Evolutionary conservation across 2,113 vertebrate genomes (phyloP).

Genomic region (Anhinga anhinga): DNA sequence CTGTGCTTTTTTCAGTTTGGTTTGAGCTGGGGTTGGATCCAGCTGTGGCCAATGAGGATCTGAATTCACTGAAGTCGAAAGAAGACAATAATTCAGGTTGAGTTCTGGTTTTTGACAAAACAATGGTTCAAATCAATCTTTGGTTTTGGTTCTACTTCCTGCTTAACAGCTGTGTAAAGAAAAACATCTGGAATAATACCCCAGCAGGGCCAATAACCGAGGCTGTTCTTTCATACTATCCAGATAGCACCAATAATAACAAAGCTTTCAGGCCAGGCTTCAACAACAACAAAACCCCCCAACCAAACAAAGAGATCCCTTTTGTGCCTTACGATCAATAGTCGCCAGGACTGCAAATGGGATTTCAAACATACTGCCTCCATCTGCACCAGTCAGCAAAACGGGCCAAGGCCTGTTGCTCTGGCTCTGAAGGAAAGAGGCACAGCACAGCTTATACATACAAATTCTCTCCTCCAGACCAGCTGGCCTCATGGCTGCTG

Average conservation of each 20-base stretch:
- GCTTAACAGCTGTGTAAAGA: slow-evolving; percentile 48
- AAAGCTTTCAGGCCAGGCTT: not conserved
- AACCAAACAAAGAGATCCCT: not conserved
- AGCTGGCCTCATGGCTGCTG: not conserved
- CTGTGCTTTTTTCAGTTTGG: not conserved
- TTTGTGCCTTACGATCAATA: not conserved
- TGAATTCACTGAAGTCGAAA: slow-evolving; percentile 25
- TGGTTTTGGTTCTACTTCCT: slow-evolving; percentile 54
- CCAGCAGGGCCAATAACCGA: slow-evolving; percentile 4
- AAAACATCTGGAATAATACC: slow-evolving; percentile 43
- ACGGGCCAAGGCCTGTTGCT: not conserved
- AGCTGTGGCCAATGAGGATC: not conserved
- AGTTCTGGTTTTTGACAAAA: slow-evolving; percentile 51
- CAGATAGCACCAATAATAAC: slow-evolving; percentile 26
- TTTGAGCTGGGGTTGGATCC: not conserved
- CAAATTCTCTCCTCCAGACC: not conserved
- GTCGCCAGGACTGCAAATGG: not conserved
- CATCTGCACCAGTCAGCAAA: not conserved
- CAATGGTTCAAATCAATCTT: slow-evolving; percentile 45
- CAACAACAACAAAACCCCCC: not conserved
- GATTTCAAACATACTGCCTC: not conserved
- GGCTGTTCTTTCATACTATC: slow-evolving; percentile 4
- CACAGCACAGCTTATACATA: not conserved
- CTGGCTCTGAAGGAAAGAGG: not conserved
- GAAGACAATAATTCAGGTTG: slow-evolving; percentile 47